Percentiles rank a stretch among this genome's conserved stretches.
Evolutionary conservation across 2,888 invertebrate genomes (phyloP).

Genomic region (Tetragonisca angustula): DNA sequence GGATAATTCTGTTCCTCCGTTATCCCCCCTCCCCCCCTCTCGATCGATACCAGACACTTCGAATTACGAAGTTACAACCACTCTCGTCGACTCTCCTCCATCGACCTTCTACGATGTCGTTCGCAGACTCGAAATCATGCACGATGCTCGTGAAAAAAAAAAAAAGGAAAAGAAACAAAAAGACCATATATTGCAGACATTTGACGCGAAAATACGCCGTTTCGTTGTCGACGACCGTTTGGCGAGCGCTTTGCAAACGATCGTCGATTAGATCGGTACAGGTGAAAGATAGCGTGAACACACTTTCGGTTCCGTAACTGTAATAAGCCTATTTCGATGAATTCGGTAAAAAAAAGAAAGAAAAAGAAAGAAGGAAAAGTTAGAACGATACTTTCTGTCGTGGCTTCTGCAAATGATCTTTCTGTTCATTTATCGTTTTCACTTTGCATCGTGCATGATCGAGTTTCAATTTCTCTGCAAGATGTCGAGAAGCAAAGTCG

Average conservation of each 20-base stretch:
- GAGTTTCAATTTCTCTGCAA: not conserved
- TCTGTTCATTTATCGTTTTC: not conserved
- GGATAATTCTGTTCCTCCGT: slow-evolving; percentile 33
- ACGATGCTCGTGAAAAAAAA: slow-evolving; percentile 9
- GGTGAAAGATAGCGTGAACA: not conserved
- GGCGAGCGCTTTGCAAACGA: not conserved
- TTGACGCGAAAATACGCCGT: not conserved
- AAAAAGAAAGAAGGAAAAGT: slow-evolving; percentile 14
- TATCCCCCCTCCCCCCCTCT: slow-evolving; percentile 5
- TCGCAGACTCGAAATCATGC: not conserved
- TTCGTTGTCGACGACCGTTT: not conserved
- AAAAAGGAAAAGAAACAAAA: not conserved
- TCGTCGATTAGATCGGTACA: slow-evolving; percentile 1
- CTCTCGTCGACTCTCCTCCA: slow-evolving; percentile 40
- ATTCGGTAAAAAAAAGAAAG: slow-evolving; percentile 47
- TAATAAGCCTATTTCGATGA: slow-evolving; percentile 67
- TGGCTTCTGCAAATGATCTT: not conserved
- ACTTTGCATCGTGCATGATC: not conserved
- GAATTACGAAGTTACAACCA: slow-evolving; percentile 19
- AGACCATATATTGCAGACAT: slow-evolving; percentile 4
- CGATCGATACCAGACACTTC: slow-evolving; percentile 38
- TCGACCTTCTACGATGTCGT: slow-evolving; percentile 11
- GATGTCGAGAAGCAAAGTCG: slow-evolving; percentile 24
- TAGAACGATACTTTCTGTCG: slow-evolving; percentile 26
- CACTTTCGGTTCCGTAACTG: slow-evolving; percentile 37